Percentiles rank a stretch among this genome's conserved stretches.
Evolutionary conservation across 1,140 invertebrate species (phyloP).

Genomic region (Hyles vespertilio): DNA sequence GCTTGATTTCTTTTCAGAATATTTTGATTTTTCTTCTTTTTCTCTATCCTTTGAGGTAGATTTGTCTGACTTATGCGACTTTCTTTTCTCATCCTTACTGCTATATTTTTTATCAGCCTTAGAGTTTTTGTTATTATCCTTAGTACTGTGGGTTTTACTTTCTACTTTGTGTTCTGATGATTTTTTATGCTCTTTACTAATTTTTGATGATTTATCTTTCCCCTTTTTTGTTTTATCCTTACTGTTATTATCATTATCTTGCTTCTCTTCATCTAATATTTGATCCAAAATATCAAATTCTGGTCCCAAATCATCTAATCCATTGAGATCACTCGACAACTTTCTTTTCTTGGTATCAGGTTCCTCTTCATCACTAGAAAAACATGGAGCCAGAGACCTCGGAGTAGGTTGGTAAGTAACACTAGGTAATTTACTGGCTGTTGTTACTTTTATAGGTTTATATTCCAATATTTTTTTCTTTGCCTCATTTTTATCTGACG

Average conservation of each 20-base stretch:
- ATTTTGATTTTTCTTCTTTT: constrained; percentile 21
- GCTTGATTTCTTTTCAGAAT: constrained; percentile 41
- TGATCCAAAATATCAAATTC: constrained; percentile 73
- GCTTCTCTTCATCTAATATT: constrained; percentile 72
- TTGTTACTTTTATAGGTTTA: constrained; percentile 51
- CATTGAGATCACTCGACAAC: constrained; percentile 58
- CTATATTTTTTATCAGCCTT: constrained; percentile 7
- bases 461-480: constrained; percentile 68
- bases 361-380: constrained; percentile 74
- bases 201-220: not conserved
- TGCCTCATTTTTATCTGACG: constrained; percentile 56
- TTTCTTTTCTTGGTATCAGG: constrained; percentile 63
- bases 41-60: constrained; percentile 17
- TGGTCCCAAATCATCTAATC: constrained; percentile 64
- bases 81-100: constrained; percentile 15
- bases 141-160: not conserved
- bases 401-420: constrained; percentile 67
- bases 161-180: no score
- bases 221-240: constrained; percentile 20
- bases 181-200: no score
- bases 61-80: constrained; percentile 29
- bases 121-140: constrained; percentile 1
- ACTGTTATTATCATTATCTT: constrained; percentile 27
- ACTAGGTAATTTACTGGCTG: constrained; percentile 34
- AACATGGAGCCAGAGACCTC: constrained; percentile 57